Conservation (phyloP, 2,113 vertebrate genomes). For the Sciurus niger region DNA sequence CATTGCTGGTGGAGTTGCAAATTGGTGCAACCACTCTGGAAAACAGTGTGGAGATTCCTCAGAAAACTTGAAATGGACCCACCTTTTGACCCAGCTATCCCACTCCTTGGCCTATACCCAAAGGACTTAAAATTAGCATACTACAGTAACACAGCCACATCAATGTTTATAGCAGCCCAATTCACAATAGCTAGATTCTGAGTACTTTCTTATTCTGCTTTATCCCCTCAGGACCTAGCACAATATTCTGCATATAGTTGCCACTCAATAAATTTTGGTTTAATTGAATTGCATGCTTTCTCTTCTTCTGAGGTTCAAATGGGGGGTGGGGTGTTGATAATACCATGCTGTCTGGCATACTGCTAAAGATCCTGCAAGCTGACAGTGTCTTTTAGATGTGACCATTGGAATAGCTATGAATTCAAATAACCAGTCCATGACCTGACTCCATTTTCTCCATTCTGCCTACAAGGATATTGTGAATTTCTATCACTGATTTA, state of each 20-base stretch:
- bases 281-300: neutral
- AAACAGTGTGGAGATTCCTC: too few relatives aligned
- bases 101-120: too few relatives aligned
- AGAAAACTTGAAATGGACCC: too few relatives aligned
- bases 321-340: neutral
- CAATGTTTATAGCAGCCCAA: too few relatives aligned
- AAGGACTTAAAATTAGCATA: too few relatives aligned
- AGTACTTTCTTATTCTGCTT: neutral
- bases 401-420: neutral
- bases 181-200: too few relatives aligned
- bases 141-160: too few relatives aligned
- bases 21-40: too few relatives aligned
- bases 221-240: neutral
- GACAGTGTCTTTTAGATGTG: conserved; percentile 1
- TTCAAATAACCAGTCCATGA: neutral
- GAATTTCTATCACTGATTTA: neutral
- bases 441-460: neutral
- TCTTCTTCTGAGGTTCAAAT: conserved; percentile 1
- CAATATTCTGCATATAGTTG: neutral
- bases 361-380: neutral
- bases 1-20: too few relatives aligned
- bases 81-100: too few relatives aligned
- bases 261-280: neutral
- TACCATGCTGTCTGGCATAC: neutral
- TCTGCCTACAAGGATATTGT: neutral